Evolutionary conservation across 1,140 invertebrate species (phyloP).

Genomic region (Centruroides vittatus): DNA sequence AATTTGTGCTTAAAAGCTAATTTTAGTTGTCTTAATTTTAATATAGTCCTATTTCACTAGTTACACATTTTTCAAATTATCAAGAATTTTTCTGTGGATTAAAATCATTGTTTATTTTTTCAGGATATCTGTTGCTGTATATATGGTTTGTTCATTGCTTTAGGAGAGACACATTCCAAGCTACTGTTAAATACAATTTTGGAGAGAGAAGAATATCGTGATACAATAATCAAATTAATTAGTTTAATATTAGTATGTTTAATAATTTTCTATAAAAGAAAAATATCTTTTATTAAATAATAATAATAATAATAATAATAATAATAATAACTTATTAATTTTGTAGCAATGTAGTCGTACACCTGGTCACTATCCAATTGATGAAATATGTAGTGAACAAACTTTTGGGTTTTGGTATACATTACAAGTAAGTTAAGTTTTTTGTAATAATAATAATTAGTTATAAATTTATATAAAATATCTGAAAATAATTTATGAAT

Average conservation of each 20-base stretch:
- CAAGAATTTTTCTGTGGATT: neutral
- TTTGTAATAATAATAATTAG: neutral
- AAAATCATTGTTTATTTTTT: slow-evolving; percentile 3
- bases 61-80: too few relatives aligned
- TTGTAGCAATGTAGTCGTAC: slow-evolving; percentile 51
- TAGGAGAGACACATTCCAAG: slow-evolving; percentile 48
- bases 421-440: slow-evolving; percentile 45
- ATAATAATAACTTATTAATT: neutral
- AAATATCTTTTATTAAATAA: too few relatives aligned
- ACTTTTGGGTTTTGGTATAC: slow-evolving; percentile 83
- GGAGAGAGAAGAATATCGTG: slow-evolving; percentile 27
- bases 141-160: slow-evolving; percentile 44
- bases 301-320: neutral
- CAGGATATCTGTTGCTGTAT: slow-evolving; percentile 32
- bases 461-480: too few relatives aligned
- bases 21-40: too few relatives aligned
- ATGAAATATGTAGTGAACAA: slow-evolving; percentile 66
- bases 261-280: neutral
- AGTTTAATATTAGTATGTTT: slow-evolving; percentile 40
- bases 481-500: too few relatives aligned
- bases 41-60: too few relatives aligned
- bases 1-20: too few relatives aligned
- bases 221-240: slow-evolving; percentile 36
- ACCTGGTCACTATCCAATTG: slow-evolving; percentile 63
- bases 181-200: slow-evolving; percentile 38